These are phyloP conservation scores for Steinernema khuongi DNA, from an alignment of 1,140 invertebrate species.

Conservation along the genomic window DNA sequence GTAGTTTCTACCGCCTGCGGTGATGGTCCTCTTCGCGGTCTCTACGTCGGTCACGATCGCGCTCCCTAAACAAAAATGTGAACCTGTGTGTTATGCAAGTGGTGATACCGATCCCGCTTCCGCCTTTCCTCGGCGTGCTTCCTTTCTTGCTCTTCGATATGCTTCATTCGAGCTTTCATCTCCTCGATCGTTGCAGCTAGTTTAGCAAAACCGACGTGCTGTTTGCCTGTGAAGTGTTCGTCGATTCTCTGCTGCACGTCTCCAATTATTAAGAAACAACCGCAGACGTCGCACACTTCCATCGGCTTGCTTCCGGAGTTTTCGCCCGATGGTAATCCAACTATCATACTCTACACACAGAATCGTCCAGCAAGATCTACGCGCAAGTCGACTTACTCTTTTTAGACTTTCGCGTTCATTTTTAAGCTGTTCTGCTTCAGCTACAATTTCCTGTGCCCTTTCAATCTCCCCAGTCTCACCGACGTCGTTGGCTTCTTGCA, in stretches of 20 bases:
- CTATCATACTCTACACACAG: slow-evolving; percentile 23
- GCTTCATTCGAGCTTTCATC: not conserved
- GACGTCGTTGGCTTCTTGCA: slow-evolving; percentile 29
- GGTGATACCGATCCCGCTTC: not conserved
- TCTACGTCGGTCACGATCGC: not conserved
- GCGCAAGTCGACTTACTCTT: slow-evolving; percentile 19
- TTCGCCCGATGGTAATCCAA: slow-evolving; percentile 7
- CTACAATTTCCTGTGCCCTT: slow-evolving; percentile 36
- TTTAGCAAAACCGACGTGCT: not conserved
- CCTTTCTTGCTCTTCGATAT: not conserved
- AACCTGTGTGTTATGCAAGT: not conserved
- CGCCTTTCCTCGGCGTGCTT: not conserved
- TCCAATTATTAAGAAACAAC: slow-evolving; percentile 90
- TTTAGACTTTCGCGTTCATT: slow-evolving; percentile 30
- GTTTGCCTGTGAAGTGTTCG: slow-evolving; percentile 75
- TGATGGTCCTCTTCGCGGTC: not conserved
- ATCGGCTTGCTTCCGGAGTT: slow-evolving; percentile 63
- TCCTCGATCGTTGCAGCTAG: not conserved
- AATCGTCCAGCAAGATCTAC: slow-evolving; percentile 8
- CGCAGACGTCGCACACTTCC: slow-evolving; percentile 97
- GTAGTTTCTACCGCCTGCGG: not conserved
- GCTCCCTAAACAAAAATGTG: not conserved
- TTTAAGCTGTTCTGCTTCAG: slow-evolving; percentile 32
- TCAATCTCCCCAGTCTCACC: slow-evolving; percentile 33
- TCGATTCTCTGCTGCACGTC: slow-evolving; percentile 94